Percentiles rank a stretch among this genome's conserved stretches.
Conservation (phyloP, 1,140 invertebrate species). For the Orius laevigatus region DNA sequence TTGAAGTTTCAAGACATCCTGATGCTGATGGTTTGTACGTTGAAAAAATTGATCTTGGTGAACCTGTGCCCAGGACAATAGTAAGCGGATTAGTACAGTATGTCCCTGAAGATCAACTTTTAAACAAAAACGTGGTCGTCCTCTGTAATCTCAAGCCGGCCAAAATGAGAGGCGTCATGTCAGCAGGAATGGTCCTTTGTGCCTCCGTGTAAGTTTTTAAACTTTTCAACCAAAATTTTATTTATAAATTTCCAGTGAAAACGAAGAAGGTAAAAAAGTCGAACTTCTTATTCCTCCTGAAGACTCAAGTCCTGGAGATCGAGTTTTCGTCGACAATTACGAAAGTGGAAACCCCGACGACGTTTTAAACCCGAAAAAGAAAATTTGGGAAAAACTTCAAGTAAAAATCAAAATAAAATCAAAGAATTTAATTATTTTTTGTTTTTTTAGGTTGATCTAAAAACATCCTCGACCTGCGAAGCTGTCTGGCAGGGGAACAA, state of each 20-base stretch:
- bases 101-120: conserved; percentile 75
- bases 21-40: conserved; percentile 92
- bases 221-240: not conserved
- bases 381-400: conserved; percentile 88
- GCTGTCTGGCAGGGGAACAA: conserved; percentile 71
- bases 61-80: conserved; percentile 44
- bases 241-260: conserved; percentile 33
- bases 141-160: conserved; percentile 87
- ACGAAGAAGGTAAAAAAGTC: conserved; percentile 46
- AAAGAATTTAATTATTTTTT: conserved; percentile 8
- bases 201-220: conserved; percentile 51
- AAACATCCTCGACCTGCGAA: conserved; percentile 52
- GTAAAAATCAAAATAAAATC: conserved; percentile 23
- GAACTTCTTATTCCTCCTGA: conserved; percentile 66
- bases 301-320: conserved; percentile 58
- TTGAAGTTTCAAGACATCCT: conserved; percentile 80
- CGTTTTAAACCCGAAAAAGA: conserved; percentile 92
- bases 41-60: conserved; percentile 74
- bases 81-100: conserved; percentile 83
- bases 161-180: conserved; percentile 80
- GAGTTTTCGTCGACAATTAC: conserved; percentile 64
- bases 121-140: conserved; percentile 69
- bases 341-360: conserved; percentile 65
- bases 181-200: conserved; percentile 81
- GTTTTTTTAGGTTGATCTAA: conserved; percentile 46